Percentiles rank a stretch among this genome's conserved stretches.
These are phyloP conservation scores for Rallus crepitans DNA, from an alignment of 2,797 vertebrate genomes.

Conservation along the genomic window DNA sequence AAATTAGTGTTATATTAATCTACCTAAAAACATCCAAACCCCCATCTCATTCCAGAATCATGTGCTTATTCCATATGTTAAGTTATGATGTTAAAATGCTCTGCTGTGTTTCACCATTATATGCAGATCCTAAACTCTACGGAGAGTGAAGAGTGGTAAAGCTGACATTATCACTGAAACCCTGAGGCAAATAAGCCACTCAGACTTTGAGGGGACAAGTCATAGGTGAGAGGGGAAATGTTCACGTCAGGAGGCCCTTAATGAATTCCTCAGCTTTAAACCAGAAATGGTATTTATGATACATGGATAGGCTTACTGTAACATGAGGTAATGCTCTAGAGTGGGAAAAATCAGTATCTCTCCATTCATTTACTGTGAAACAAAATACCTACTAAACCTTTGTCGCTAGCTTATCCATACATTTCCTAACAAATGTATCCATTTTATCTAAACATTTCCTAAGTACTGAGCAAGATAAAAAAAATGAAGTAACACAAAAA, in stretches of 20 bases:
- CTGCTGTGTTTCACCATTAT: background rate
- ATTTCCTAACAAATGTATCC: background rate
- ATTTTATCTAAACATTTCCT: background rate
- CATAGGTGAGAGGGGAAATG: background rate
- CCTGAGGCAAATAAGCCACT: background rate
- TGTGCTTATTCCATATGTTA: background rate
- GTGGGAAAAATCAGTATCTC: background rate
- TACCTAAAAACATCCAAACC: background rate
- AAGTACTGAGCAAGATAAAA: background rate
- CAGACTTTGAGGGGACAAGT: background rate
- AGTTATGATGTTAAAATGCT: background rate
- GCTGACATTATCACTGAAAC: background rate
- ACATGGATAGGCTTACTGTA: background rate
- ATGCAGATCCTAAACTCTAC: background rate
- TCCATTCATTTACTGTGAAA: background rate
- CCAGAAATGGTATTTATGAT: background rate
- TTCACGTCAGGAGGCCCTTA: background rate
- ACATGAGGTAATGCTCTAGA: background rate
- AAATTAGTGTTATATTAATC: constrained; percentile 4
- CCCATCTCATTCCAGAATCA: background rate
- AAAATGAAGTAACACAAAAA: background rate
- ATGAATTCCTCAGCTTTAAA: background rate
- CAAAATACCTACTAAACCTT: background rate
- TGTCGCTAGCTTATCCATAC: background rate
- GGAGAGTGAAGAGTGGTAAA: background rate